Evolutionary conservation across 2,888 invertebrate genomes (phyloP).

Genomic region (Pollenia labialis): DNA sequence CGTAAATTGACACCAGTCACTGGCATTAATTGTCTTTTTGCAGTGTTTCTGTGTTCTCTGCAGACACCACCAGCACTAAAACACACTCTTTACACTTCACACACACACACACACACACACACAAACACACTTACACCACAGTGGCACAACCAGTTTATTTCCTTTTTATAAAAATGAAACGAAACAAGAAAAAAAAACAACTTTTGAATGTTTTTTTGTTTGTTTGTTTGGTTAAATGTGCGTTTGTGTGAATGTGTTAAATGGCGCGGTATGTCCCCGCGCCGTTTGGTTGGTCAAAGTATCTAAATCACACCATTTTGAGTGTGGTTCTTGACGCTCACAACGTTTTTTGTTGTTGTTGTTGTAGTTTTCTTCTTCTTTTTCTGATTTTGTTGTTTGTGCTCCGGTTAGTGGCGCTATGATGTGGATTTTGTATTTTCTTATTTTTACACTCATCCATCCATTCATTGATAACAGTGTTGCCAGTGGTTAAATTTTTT

Average conservation of each 20-base stretch:
- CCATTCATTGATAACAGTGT: no score
- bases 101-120: neutral
- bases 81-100: neutral
- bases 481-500: no score
- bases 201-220: slow-evolving; percentile 40
- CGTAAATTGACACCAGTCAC: slow-evolving; percentile 74
- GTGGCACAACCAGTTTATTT: slow-evolving; percentile 51
- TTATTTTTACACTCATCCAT: slow-evolving; percentile 43
- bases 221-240: slow-evolving; percentile 48
- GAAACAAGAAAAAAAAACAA: slow-evolving; percentile 2
- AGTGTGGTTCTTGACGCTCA: slow-evolving; percentile 72
- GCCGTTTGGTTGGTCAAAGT: slow-evolving; percentile 74
- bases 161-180: slow-evolving; percentile 26
- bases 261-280: slow-evolving; percentile 69
- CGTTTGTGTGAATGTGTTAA: slow-evolving; percentile 64
- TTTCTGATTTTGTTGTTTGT: slow-evolving; percentile 36
- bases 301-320: slow-evolving; percentile 77
- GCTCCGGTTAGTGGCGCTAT: slow-evolving; percentile 38
- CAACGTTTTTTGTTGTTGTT: slow-evolving; percentile 51
- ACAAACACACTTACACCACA: slow-evolving; percentile 7
- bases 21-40: slow-evolving; percentile 71
- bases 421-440: slow-evolving; percentile 63
- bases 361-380: slow-evolving; percentile 38
- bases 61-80: slow-evolving; percentile 58
- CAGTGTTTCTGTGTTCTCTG: slow-evolving; percentile 49